Conservation (phyloP, 2,113 vertebrate genomes). For the Eolophus roseicapilla region DNA sequence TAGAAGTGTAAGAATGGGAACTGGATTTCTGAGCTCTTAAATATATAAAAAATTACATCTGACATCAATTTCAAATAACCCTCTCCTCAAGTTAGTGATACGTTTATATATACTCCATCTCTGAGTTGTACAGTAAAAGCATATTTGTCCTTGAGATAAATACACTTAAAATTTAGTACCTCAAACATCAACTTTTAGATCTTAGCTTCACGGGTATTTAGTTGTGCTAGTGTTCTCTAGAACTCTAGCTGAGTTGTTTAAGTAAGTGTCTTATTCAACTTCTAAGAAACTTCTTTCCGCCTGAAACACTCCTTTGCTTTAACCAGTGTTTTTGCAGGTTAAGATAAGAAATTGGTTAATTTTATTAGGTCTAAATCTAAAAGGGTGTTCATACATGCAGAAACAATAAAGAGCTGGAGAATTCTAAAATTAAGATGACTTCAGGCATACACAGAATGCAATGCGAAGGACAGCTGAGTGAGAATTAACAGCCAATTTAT, state of each 20-base stretch:
- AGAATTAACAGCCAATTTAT: not conserved
- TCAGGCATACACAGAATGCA: not conserved
- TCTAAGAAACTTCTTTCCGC: not conserved
- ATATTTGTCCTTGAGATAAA: not conserved
- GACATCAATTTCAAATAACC: not conserved
- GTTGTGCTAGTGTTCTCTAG: not conserved
- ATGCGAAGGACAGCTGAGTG: not conserved
- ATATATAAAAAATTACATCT: not conserved
- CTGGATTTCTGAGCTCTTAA: not conserved
- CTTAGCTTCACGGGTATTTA: not conserved
- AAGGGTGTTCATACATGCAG: not conserved
- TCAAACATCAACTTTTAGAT: not conserved
- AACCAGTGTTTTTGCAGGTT: not conserved
- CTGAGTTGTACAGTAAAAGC: not conserved
- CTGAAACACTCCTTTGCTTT: not conserved
- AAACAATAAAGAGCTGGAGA: not conserved
- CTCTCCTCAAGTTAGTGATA: not conserved
- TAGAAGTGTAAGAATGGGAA: not conserved
- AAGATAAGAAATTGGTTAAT: not conserved
- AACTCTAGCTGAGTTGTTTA: not conserved
- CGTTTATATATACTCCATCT: not conserved
- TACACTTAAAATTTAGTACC: not conserved
- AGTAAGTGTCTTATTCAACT: not conserved
- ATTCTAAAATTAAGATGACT: not conserved
- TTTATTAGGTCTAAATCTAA: not conserved